Conservation (phyloP, 2,888 invertebrate species). For the Euproctis similis region DNA sequence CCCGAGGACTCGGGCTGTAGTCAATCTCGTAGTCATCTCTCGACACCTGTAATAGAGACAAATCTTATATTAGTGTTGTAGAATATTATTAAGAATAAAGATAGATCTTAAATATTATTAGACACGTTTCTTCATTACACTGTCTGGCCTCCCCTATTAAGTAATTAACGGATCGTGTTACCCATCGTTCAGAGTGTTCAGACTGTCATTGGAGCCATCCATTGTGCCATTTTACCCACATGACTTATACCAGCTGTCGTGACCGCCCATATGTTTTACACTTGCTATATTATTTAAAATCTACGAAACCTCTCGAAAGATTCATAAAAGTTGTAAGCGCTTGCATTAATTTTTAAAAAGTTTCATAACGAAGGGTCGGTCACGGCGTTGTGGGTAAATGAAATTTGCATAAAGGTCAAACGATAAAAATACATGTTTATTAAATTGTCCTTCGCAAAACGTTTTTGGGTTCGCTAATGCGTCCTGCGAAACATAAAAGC, state of each 20-base stretch:
- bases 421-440: constrained; percentile 27
- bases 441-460: constrained; percentile 27
- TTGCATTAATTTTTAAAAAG: constrained; percentile 13
- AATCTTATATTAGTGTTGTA: constrained; percentile 19
- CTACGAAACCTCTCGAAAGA: no score
- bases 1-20: constrained; percentile 60
- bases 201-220: constrained; percentile 59
- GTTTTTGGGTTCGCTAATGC: constrained; percentile 29
- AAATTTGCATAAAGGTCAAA: constrained; percentile 21
- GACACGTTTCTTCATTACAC: constrained; percentile 26
- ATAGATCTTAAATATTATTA: constrained; percentile 46
- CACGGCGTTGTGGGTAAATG: constrained; percentile 18
- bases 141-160: constrained; percentile 34
- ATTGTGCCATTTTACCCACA: constrained; percentile 49
- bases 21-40: constrained; percentile 65
- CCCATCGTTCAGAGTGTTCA: constrained; percentile 28
- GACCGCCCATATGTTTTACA: constrained; percentile 37
- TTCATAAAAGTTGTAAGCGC: no score
- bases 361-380: constrained; percentile 14
- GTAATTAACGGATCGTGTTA: constrained; percentile 25
- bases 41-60: constrained; percentile 58
- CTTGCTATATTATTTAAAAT: constrained; percentile 24
- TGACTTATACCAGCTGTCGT: constrained; percentile 60
- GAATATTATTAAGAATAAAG: constrained; percentile 32
- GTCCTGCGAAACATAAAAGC: constrained; percentile 43